Evolutionary conservation across 2,888 invertebrate genomes (phyloP).

Genomic region (Hofmannophila pseudospretella): DNA sequence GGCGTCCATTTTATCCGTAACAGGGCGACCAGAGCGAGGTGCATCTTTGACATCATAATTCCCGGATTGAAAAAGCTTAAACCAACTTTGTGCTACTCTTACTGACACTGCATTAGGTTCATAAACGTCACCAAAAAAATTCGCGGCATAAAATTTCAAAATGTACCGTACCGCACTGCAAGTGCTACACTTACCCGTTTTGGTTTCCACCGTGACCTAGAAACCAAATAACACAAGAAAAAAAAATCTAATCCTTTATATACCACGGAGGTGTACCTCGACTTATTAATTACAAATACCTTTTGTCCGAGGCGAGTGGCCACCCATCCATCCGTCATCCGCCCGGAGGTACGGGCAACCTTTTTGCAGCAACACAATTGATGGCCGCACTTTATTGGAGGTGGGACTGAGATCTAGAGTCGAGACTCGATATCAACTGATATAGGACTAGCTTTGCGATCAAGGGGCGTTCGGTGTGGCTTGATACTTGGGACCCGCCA

Average conservation of each 20-base stretch:
- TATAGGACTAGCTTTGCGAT: constrained; percentile 51
- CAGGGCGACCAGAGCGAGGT: too few species aligned
- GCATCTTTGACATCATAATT: too few species aligned
- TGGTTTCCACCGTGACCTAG: too few species aligned
- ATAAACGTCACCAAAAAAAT: too few species aligned
- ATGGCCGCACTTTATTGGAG: constrained; percentile 65
- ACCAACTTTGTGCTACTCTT: too few species aligned
- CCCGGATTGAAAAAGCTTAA: too few species aligned
- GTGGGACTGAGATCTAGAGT: constrained; percentile 55
- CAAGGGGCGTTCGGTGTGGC: background rate
- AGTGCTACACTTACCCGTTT: too few species aligned
- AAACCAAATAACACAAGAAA: too few species aligned
- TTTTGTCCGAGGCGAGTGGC: constrained; percentile 4
- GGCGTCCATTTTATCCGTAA: too few species aligned
- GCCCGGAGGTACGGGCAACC: constrained; percentile 31
- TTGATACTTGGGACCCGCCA: constrained; percentile 34
- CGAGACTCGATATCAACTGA: constrained; percentile 57
- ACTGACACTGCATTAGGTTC: too few species aligned
- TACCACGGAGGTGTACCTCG: background rate
- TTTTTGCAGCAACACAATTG: constrained; percentile 48
- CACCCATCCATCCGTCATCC: constrained; percentile 42
- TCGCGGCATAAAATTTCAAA: too few species aligned
- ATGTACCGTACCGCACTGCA: too few species aligned
- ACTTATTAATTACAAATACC: constrained; percentile 12
- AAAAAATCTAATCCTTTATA: background rate